Evolutionary conservation across 2,113 vertebrate genomes (phyloP).

Genomic region (Psittacus erithacus): DNA sequence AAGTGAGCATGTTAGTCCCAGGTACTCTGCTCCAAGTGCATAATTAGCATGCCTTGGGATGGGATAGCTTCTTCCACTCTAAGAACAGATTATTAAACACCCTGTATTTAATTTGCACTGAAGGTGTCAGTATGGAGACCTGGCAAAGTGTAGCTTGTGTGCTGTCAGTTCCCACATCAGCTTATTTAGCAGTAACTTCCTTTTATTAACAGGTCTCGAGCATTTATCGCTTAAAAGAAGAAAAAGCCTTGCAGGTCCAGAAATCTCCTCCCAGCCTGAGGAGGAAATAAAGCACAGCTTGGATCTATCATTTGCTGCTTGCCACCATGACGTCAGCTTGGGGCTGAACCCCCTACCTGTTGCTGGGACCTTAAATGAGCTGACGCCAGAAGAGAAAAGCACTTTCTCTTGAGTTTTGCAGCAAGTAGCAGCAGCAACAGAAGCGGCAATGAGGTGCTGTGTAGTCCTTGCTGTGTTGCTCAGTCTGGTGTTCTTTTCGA

Average conservation of each 20-base stretch:
- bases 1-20: background rate
- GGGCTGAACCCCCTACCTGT: constrained; percentile 67
- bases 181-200: background rate
- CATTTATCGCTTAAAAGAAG: background rate
- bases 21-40: background rate
- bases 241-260: background rate
- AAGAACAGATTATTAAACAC: background rate
- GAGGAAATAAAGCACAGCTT: background rate
- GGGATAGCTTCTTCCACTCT: background rate
- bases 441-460: constrained; percentile 53
- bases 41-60: background rate
- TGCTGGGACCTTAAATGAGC: constrained; percentile 55
- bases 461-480: background rate
- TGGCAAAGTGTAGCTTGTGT: background rate
- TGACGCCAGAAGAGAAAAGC: background rate
- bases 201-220: background rate
- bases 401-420: constrained; percentile 46
- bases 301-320: constrained; percentile 39
- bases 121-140: background rate
- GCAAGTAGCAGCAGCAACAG: constrained; percentile 19
- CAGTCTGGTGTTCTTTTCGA: background rate
- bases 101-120: background rate
- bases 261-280: background rate
- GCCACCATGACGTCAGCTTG: constrained; percentile 69
- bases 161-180: background rate